A percentile compares a stretch with the other conserved stretches of the same genome.
Evolutionary conservation across 2,113 vertebrate genomes (phyloP).

Genomic region (Puntigrus tetrazona): DNA sequence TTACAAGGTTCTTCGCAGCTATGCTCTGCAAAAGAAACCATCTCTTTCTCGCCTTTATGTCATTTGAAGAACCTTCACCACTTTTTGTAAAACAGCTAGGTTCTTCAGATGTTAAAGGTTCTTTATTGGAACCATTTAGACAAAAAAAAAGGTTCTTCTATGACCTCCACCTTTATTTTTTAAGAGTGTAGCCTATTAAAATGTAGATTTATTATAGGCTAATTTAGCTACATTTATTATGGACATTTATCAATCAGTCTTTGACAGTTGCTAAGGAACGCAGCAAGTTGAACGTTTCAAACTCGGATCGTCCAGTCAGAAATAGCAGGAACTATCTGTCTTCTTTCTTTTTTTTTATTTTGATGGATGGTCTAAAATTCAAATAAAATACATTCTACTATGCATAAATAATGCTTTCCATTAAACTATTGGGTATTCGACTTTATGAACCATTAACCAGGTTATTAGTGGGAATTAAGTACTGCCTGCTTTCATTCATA

Average conservation of each 20-base stretch:
- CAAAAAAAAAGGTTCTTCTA: too few relatives aligned
- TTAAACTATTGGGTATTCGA: neutral
- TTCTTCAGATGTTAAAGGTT: too few relatives aligned
- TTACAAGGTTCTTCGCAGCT: too few relatives aligned
- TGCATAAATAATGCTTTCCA: neutral
- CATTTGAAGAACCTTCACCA: too few relatives aligned
- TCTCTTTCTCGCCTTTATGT: too few relatives aligned
- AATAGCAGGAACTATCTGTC: neutral
- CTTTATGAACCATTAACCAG: neutral
- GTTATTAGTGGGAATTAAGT: neutral
- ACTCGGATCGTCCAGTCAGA: neutral
- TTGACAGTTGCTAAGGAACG: neutral
- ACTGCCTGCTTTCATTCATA: neutral
- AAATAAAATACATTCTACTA: neutral
- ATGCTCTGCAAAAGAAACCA: too few relatives aligned
- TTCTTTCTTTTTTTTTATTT: neutral
- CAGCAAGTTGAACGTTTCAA: neutral
- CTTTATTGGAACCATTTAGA: too few relatives aligned
- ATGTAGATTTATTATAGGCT: too few relatives aligned
- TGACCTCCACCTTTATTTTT: too few relatives aligned
- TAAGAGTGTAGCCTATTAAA: too few relatives aligned
- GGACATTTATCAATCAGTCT: neutral
- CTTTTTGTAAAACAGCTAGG: too few relatives aligned
- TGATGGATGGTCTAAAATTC: neutral
- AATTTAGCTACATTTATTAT: neutral